Evolutionary conservation across 2,113 vertebrate species (phyloP), one percentile per base, ranked within the genome.

Genomic region (Spheniscus mendiculus): DNA sequence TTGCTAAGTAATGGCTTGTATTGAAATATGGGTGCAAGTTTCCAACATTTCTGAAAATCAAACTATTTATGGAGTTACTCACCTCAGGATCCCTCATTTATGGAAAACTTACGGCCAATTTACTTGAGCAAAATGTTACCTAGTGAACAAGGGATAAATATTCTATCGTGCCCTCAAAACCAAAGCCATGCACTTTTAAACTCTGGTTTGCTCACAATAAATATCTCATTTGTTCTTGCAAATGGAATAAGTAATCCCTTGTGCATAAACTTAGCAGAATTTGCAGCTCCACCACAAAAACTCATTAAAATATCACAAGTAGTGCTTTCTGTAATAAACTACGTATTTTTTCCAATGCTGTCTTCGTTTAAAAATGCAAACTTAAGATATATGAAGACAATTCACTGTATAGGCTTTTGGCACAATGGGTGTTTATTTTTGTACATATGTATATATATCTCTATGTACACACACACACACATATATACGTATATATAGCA

Each of bases 241-340:
- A 94, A 88, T 88, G 44, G 66, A 95, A 11, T 83, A 94, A 92
- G 58, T 62, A 93, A 83, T 91, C 78, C 79, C 66, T 53, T 62
- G 84, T 91, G 82, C 69, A 93, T 63, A 55, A 89, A 84, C 50
- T n/a, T 73, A 70, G 72, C 80, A 87, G 89, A 92, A 89, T 87
- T 84, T 89, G 69, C 59, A 94, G 69, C 34, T 84, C 34, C 19
- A 65, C 32, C 44, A 85, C 61, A 70, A 80, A 87, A 83, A 17
- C 26, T 80, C 84, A 80, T 91, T 88, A 93, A 87, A 83, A 90
- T 91, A 96, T 83, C 70, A 69, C 52, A 95, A 34, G 7, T 38
- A 83, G 30, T 58, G 22, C 26, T 72, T 85, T 85, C 45, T 88
- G 15, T 61, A 83, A 61, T 61, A 85, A 90, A 67, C 5, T 0